These are phyloP conservation scores for Holotrichia oblita DNA, from an alignment of 1,140 invertebrate genomes.

Conservation along the genomic window DNA sequence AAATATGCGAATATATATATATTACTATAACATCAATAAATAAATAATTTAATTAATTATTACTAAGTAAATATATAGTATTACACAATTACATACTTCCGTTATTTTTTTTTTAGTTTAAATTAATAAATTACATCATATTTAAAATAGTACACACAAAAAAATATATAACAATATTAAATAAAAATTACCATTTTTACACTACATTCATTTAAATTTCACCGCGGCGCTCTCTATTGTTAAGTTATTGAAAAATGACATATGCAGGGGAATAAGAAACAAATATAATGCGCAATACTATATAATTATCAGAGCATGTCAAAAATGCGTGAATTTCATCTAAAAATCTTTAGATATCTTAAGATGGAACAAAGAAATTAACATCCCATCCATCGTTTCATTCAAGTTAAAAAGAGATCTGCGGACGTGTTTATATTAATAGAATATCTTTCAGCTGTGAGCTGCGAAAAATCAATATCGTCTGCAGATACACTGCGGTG, in stretches of 20 bases:
- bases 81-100: slow-evolving; percentile 26
- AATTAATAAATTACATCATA: too few relatives aligned
- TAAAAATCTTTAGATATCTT: neutral
- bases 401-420: neutral
- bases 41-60: slow-evolving; percentile 14
- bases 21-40: too few relatives aligned
- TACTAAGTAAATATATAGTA: slow-evolving; percentile 33
- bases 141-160: too few relatives aligned
- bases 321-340: neutral
- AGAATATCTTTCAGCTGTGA: slow-evolving; percentile 32
- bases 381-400: slow-evolving; percentile 1
- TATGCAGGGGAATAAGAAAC: too few relatives aligned
- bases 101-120: too few relatives aligned
- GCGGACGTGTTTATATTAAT: neutral
- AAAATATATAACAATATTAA: too few relatives aligned
- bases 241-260: too few relatives aligned
- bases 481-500: slow-evolving; percentile 37
- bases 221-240: too few relatives aligned
- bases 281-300: slow-evolving; percentile 32
- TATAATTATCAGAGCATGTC: slow-evolving; percentile 17
- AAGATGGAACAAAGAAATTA: slow-evolving; percentile 42
- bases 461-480: slow-evolving; percentile 36
- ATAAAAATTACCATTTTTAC: too few relatives aligned
- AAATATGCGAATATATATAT: neutral
- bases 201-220: too few relatives aligned